Conservation (phyloP, 2,888 invertebrate species). For the Ochropacha duplaris region DNA sequence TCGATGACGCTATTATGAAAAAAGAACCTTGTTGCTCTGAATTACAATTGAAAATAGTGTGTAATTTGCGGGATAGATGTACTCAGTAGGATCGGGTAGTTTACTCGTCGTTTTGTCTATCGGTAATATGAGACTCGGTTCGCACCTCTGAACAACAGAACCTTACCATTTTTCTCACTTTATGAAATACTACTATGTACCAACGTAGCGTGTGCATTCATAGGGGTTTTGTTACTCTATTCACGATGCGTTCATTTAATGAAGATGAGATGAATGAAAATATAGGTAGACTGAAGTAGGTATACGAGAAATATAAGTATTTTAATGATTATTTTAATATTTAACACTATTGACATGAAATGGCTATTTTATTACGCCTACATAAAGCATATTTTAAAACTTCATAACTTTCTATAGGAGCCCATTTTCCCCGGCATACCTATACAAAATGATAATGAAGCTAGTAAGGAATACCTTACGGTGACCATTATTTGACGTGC, state of each 20-base stretch:
- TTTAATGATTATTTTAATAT: too few species aligned
- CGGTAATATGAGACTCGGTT: constrained; percentile 77
- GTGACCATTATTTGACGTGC: constrained; percentile 58
- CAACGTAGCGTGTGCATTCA: constrained; percentile 48
- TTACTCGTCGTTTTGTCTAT: constrained; percentile 70
- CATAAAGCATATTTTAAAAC: too few species aligned
- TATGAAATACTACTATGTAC: constrained; percentile 47
- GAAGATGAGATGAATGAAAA: neutral
- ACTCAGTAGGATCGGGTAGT: constrained; percentile 27
- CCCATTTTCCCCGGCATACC: constrained; percentile 32
- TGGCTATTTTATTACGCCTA: neutral
- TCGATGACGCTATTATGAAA: constrained; percentile 30
- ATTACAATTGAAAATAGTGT: constrained; percentile 42
- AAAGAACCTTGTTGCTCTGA: constrained; percentile 39
- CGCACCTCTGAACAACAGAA: constrained; percentile 75
- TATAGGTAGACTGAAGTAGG: too few species aligned
- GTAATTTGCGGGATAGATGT: constrained; percentile 26
- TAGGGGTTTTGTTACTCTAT: constrained; percentile 60
- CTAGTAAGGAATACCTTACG: constrained; percentile 54
- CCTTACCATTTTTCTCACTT: constrained; percentile 71
- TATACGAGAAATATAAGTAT: too few species aligned
- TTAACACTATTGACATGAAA: too few species aligned
- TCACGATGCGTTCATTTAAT: constrained; percentile 9
- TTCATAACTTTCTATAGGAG: neutral
- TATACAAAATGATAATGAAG: constrained; percentile 67